Percentiles rank a stretch among this genome's conserved stretches.
These are phyloP conservation scores for Saguinus imperator DNA, from an alignment of 2,113 vertebrate genomes.

Conservation along the genomic window DNA sequence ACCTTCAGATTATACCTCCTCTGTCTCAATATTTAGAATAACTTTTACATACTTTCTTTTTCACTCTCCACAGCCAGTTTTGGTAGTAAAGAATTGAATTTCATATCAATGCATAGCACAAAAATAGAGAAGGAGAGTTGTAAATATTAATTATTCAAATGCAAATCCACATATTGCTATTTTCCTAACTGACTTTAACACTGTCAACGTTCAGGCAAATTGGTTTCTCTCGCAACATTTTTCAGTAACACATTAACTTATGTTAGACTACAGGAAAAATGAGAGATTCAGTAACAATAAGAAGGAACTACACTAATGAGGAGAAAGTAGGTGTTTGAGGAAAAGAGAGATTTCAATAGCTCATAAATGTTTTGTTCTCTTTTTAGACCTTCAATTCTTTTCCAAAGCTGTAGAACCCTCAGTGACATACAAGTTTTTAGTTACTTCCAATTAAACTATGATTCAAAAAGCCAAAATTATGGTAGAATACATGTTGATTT, in stretches of 20 bases:
- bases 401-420: not conserved
- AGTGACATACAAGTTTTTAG: not conserved
- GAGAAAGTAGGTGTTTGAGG: not conserved
- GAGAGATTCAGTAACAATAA: constrained; percentile 9
- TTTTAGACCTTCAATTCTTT: not conserved
- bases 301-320: not conserved
- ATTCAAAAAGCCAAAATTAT: constrained; percentile 30
- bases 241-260: constrained; percentile 36
- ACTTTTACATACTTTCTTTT: constrained; percentile 68
- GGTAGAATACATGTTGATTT: not conserved
- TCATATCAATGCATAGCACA: not conserved
- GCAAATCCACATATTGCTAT: constrained; percentile 61
- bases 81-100: constrained; percentile 50
- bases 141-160: constrained; percentile 76
- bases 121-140: constrained; percentile 66
- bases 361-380: not conserved
- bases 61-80: constrained; percentile 60
- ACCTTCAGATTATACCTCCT: constrained; percentile 65
- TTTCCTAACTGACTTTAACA: constrained; percentile 54
- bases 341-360: constrained; percentile 13
- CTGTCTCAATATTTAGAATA: constrained; percentile 67
- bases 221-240: constrained; percentile 29
- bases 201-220: constrained; percentile 52
- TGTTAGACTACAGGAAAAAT: constrained; percentile 34
- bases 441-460: not conserved